Evolutionary conservation across 2,888 invertebrate species (phyloP).

Genomic region (Synergus laeviventris): DNA sequence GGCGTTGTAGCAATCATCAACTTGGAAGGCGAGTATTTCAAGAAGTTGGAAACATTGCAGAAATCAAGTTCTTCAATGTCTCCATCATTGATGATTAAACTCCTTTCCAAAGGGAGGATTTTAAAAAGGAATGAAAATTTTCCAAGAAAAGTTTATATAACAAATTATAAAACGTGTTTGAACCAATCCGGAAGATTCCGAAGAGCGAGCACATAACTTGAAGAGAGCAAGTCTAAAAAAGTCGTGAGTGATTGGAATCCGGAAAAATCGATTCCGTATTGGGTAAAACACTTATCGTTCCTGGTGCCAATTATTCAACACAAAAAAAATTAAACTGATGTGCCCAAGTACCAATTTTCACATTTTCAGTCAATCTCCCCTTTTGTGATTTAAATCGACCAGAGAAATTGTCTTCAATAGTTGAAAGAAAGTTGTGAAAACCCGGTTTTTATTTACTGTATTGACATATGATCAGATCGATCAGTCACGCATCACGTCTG

Average conservation of each 20-base stretch:
- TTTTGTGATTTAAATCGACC: not conserved
- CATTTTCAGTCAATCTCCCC: not conserved
- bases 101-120: not conserved
- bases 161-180: not conserved
- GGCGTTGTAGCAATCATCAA: no score
- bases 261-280: not conserved
- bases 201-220: not conserved
- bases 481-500: not conserved
- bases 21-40: no score
- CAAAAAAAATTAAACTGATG: not conserved
- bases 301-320: not conserved
- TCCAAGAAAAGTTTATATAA: not conserved
- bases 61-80: no score
- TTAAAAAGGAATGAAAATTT: not conserved
- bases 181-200: not conserved
- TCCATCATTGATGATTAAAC: no score
- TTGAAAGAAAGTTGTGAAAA: not conserved
- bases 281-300: not conserved
- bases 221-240: no score
- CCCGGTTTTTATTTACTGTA: not conserved
- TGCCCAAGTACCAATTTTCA: not conserved
- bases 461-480: not conserved
- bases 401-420: slow-evolving; percentile 2
- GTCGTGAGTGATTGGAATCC: not conserved
- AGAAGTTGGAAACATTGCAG: no score